Conservation (phyloP, 2,113 vertebrate genomes). For the Eira barbara region DNA sequence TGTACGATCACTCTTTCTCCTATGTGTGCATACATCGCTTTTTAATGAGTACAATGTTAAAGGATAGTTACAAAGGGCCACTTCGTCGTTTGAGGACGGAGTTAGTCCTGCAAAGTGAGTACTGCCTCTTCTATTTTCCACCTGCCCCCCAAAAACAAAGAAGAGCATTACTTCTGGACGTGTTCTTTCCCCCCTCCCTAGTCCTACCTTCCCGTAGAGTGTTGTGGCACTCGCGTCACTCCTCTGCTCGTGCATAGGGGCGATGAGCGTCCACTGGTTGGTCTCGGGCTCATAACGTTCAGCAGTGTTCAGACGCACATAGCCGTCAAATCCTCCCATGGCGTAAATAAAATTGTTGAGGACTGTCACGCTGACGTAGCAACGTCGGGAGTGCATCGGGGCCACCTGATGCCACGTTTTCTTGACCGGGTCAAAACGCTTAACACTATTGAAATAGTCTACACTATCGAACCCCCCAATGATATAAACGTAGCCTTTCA, state of each 20-base stretch:
- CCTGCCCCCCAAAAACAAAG: background rate
- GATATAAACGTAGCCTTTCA: slow-evolving; percentile 86
- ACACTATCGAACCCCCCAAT: slow-evolving; percentile 86
- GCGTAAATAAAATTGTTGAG: slow-evolving; percentile 81
- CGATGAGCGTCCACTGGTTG: slow-evolving; percentile 88
- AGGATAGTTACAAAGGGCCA: background rate
- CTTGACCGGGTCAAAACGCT: slow-evolving; percentile 82
- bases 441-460: slow-evolving; percentile 86
- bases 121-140: background rate
- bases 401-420: slow-evolving; percentile 86
- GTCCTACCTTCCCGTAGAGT: slow-evolving; percentile 83
- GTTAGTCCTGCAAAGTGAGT: background rate
- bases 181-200: fast-evolving
- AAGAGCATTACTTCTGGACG: background rate
- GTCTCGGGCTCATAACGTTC: slow-evolving; percentile 85
- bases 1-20: background rate
- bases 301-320: slow-evolving; percentile 83
- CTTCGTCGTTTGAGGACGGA: background rate
- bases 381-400: slow-evolving; percentile 87
- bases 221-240: slow-evolving; percentile 86
- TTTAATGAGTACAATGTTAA: background rate
- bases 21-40: too few species aligned
- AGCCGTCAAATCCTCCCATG: slow-evolving; percentile 91
- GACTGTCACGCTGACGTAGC: slow-evolving; percentile 86
- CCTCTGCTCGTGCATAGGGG: slow-evolving; percentile 86